phyloP scores from a whole-genome alignment of 2,797 vertebrate species.

The Hipposideros larvatus region DNA sequence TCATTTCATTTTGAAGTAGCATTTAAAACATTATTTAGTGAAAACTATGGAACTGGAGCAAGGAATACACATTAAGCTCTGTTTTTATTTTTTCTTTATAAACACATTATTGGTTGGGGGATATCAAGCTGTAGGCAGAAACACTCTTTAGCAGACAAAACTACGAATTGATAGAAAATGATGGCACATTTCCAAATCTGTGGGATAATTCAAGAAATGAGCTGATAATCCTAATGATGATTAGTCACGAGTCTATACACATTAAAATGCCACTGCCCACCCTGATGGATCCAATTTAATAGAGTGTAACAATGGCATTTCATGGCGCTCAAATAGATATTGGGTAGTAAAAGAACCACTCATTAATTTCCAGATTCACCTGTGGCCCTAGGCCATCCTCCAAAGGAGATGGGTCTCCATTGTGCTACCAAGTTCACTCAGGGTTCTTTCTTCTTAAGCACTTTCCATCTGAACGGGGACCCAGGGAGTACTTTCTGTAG shows the following conservation, averaged over 20 bases:
- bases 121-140: slow-evolving; percentile 29
- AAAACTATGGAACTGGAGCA: background rate
- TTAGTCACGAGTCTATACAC: background rate
- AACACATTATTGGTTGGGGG: slow-evolving; percentile 9
- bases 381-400: background rate
- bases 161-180: background rate
- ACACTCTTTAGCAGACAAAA: background rate
- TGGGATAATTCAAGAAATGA: slow-evolving; percentile 20
- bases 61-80: background rate
- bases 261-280: background rate
- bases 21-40: slow-evolving; percentile 23
- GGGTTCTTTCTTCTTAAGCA: background rate
- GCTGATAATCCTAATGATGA: background rate
- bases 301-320: slow-evolving; percentile 63
- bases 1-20: slow-evolving; percentile 38
- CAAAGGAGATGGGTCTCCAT: background rate
- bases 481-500: background rate
- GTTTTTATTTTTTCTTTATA: background rate
- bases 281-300: slow-evolving; percentile 52
- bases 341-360: background rate
- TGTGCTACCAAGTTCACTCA: background rate
- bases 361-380: background rate
- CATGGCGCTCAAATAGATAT: background rate
- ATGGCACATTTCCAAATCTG: slow-evolving; percentile 14
- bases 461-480: background rate